A percentile compares a stretch with the other conserved stretches of the same genome.
Conservation (phyloP, 1,140 invertebrate genomes). For the Sinella curviseta region DNA sequence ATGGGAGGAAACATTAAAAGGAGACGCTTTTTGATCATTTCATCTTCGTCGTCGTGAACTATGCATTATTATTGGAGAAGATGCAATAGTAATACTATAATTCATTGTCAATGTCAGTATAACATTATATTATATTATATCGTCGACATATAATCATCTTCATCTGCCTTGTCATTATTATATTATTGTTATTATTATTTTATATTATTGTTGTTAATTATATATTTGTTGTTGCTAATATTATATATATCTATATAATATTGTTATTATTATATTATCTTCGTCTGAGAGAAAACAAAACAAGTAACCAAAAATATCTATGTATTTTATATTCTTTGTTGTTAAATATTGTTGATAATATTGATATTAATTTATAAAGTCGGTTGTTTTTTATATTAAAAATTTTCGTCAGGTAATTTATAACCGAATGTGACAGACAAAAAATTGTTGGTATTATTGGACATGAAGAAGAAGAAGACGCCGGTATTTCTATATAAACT, state of each 20-base stretch:
- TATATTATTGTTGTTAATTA: conserved; percentile 19
- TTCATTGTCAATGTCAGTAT: background rate
- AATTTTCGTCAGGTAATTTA: background rate
- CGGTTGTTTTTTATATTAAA: background rate
- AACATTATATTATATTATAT: too few relatives aligned
- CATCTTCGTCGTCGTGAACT: background rate
- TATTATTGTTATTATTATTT: conserved; percentile 1
- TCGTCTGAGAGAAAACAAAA: background rate
- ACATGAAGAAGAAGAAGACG: too few relatives aligned
- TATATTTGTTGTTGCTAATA: conserved; percentile 18
- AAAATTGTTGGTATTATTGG: background rate
- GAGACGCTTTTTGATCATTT: background rate
- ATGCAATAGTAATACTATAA: background rate
- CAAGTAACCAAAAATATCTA: background rate
- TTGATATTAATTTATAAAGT: conserved; percentile 12
- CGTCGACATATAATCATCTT: conserved; percentile 6
- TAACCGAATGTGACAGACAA: background rate
- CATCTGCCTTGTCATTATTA: conserved; percentile 21
- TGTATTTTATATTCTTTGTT: background rate
- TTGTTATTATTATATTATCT: conserved; percentile 1
- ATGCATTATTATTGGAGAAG: background rate
- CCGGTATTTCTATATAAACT: too few relatives aligned
- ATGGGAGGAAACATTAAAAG: background rate
- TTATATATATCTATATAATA: conserved; percentile 13
- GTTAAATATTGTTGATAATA: background rate